These are phyloP conservation scores for Heliconius erato DNA, from an alignment of 2,888 invertebrate genomes.

Conservation along the genomic window DNA sequence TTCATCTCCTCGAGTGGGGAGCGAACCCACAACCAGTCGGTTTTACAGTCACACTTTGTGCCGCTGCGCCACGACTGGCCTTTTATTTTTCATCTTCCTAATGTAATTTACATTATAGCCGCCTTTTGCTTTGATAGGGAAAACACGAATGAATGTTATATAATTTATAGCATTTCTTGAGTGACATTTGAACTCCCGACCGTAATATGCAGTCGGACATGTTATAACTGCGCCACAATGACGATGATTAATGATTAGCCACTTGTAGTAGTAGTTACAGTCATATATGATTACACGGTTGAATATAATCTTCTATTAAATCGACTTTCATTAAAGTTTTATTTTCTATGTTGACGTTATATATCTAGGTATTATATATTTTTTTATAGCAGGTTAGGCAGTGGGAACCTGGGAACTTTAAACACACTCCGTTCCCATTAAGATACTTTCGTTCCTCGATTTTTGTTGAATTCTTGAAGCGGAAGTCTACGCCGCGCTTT, in stretches of 20 bases:
- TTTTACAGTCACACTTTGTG: too few relatives aligned
- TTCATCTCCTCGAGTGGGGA: too few relatives aligned
- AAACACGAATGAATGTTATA: neutral
- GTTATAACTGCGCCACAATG: neutral
- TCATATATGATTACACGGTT: neutral
- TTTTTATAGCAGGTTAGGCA: too few relatives aligned
- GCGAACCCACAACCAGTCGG: too few relatives aligned
- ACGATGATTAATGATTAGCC: slow-evolving; percentile 15
- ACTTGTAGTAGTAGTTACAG: neutral
- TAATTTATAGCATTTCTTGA: neutral
- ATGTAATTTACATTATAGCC: neutral
- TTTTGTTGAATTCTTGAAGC: too few relatives aligned
- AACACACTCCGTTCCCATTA: too few relatives aligned
- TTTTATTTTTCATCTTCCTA: too few relatives aligned
- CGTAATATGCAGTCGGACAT: neutral
- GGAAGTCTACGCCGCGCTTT: too few relatives aligned
- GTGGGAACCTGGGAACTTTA: too few relatives aligned
- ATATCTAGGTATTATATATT: neutral
- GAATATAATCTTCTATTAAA: neutral
- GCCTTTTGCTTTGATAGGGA: neutral
- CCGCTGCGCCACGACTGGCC: too few relatives aligned
- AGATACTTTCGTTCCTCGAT: too few relatives aligned
- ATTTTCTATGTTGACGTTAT: neutral
- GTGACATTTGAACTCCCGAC: neutral
- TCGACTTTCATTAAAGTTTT: neutral